phyloP scores from a whole-genome alignment of 2,888 invertebrate species.

The Rhagium mordax region DNA sequence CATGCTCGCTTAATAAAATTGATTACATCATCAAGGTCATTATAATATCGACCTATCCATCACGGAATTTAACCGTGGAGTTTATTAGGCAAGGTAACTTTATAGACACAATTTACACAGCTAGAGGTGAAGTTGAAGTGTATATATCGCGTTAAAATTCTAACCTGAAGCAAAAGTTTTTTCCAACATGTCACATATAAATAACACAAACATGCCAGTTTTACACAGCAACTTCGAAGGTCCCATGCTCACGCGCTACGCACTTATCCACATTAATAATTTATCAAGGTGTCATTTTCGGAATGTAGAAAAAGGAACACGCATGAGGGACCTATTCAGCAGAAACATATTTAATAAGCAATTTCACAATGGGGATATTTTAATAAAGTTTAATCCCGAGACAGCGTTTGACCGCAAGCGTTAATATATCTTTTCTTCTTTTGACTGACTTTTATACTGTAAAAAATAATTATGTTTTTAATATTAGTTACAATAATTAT shows the following conservation, averaged over 20 bases:
- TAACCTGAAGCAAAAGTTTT: constrained; percentile 7
- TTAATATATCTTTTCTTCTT: no score
- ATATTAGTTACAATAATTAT: no score
- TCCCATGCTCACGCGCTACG: background rate
- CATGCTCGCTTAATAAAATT: background rate
- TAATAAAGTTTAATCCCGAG: no score
- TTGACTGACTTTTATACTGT: no score
- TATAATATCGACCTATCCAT: background rate
- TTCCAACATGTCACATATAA: constrained; percentile 10
- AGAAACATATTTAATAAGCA: background rate
- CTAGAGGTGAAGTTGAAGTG: background rate
- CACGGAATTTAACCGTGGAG: background rate
- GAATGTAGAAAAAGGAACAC: background rate
- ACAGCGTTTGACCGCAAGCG: no score
- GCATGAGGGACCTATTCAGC: background rate
- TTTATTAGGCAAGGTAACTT: background rate
- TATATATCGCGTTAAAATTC: background rate
- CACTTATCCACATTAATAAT: background rate
- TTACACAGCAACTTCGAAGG: constrained; percentile 10
- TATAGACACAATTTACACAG: background rate
- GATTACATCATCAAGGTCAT: background rate
- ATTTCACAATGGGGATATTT: no score
- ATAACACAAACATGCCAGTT: constrained; percentile 16
- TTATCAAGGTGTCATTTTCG: background rate
- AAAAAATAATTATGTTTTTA: no score